These are phyloP conservation scores for Chauna torquata DNA, from an alignment of 2,113 vertebrate genomes.

Conservation along the genomic window DNA sequence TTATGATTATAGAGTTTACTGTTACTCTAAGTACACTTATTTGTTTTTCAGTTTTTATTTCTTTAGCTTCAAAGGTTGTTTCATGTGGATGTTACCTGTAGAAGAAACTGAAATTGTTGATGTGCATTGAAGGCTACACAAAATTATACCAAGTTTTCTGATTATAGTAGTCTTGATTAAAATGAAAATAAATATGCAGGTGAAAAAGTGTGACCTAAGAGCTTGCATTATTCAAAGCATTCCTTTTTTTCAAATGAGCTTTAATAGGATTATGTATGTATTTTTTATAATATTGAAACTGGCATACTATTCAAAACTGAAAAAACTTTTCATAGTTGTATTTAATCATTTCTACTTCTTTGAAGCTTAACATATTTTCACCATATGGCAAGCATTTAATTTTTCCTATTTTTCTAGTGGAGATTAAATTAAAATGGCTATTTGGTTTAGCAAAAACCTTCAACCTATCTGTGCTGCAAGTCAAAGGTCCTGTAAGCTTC, in stretches of 20 bases:
- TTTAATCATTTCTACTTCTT: constrained; percentile 58
- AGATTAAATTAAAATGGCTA: constrained; percentile 4
- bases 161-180: neutral
- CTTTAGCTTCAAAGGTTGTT: neutral
- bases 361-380: constrained; percentile 60
- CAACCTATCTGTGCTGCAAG: neutral
- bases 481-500: neutral
- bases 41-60: neutral
- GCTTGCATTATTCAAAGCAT: neutral
- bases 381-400: constrained; percentile 60
- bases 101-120: neutral
- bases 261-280: constrained; percentile 27
- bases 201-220: constrained; percentile 7
- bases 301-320: constrained; percentile 42
- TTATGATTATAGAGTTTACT: neutral
- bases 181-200: constrained; percentile 11
- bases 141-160: neutral
- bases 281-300: constrained; percentile 52
- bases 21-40: neutral
- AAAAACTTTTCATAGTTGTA: neutral
- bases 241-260: neutral
- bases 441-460: constrained; percentile 30
- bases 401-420: constrained; percentile 33
- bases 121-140: neutral
- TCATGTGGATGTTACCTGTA: neutral